phyloP scores from a whole-genome alignment of 2,888 invertebrate genomes.

The Mellilla xanthometata region DNA sequence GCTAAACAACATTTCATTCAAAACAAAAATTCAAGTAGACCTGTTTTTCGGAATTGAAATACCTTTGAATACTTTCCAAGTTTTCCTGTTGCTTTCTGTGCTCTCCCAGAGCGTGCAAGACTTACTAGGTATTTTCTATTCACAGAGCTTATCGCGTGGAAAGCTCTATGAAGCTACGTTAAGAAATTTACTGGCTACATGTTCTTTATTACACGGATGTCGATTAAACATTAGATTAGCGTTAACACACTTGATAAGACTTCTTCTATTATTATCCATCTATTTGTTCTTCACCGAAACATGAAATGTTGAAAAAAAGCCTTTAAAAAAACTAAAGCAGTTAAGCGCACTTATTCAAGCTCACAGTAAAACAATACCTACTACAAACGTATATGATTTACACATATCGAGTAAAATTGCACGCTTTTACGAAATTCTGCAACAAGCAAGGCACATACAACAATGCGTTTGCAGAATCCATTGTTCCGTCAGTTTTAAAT shows the following conservation, averaged over 20 bases:
- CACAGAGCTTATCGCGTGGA: constrained; percentile 33
- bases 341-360: too few relatives aligned
- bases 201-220: constrained; percentile 4
- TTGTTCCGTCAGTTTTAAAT: constrained; percentile 48
- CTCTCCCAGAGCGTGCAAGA: constrained; percentile 35
- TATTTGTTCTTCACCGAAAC: too few relatives aligned
- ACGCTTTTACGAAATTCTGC: constrained; percentile 21
- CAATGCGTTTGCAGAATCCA: constrained; percentile 46
- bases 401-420: constrained; percentile 1
- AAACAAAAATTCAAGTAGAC: constrained; percentile 31
- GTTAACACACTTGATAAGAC: background rate
- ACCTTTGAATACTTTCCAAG: constrained; percentile 46
- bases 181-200: constrained; percentile 15
- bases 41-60: constrained; percentile 40
- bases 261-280: too few relatives aligned
- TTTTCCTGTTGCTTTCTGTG: constrained; percentile 44
- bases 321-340: too few relatives aligned
- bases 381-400: background rate
- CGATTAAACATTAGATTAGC: background rate
- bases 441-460: constrained; percentile 30
- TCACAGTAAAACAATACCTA: too few relatives aligned
- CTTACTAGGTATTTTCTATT: constrained; percentile 37
- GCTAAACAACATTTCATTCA: background rate
- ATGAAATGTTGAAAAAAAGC: too few relatives aligned
- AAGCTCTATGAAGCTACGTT: constrained; percentile 23